These are phyloP conservation scores for Itoplectis maculator DNA, from an alignment of 2,888 invertebrate species.

Conservation along the genomic window DNA sequence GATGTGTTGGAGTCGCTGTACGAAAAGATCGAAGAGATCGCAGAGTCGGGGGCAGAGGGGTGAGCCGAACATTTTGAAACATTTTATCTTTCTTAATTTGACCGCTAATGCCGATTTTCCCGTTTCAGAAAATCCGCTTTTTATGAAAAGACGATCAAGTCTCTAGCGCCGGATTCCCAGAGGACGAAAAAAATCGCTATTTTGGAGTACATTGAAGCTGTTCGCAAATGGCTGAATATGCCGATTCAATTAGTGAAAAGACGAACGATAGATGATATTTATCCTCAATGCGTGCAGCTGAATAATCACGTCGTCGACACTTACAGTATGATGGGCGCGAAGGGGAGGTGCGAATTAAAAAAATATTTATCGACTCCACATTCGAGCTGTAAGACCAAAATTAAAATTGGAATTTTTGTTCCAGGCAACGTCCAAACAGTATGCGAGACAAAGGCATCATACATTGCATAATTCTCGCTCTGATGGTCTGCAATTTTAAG, in stretches of 20 bases:
- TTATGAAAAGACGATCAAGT: conserved; percentile 70
- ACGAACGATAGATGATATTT: conserved; percentile 65
- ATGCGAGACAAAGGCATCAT: conserved; percentile 80
- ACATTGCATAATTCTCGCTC: conserved; percentile 78
- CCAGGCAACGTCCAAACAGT: conserved; percentile 77
- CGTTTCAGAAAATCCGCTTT: conserved; percentile 74
- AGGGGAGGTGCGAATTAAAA: conserved; percentile 76
- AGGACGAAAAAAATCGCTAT: conserved; percentile 74
- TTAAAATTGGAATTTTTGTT: conserved; percentile 50
- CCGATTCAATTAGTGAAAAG: conserved; percentile 76
- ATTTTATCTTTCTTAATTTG: not conserved
- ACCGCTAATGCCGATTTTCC: not conserved
- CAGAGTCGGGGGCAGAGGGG: conserved; percentile 71
- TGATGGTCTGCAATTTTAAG: conserved; percentile 76
- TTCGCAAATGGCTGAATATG: conserved; percentile 76
- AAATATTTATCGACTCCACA: not conserved
- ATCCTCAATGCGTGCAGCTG: conserved; percentile 73
- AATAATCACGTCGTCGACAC: conserved; percentile 74
- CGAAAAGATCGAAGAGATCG: conserved; percentile 69
- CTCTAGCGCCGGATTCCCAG: conserved; percentile 67
- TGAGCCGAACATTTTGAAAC: conserved; percentile 58
- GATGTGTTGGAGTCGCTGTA: conserved; percentile 77
- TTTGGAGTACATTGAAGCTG: conserved; percentile 77
- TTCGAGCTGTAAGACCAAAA: not conserved
- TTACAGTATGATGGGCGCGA: conserved; percentile 75